Base-by-base conservation (phyloP, 2,888 invertebrate genomes). In the Volucella inflata region DNA sequence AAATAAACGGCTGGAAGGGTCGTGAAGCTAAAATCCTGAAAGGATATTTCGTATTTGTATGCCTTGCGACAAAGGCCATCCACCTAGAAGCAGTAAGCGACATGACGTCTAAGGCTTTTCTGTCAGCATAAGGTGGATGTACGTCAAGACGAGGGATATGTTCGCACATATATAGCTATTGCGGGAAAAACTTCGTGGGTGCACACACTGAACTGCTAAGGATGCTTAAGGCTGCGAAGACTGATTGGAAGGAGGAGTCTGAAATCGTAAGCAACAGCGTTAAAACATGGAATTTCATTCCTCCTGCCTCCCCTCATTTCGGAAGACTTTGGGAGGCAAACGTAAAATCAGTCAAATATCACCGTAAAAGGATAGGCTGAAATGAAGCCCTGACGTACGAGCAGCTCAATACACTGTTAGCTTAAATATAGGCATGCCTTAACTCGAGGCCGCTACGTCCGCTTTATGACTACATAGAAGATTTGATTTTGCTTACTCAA, bases 271-370 rank as follows among this genome's bases (percentile, higher is more conserved):
- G 14, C n/a, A 48, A 57, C 12, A 46, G 68, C 14, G 72, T 62
- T 74, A n/a, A 88, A 10, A 42, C 74, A 0, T 91, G 90, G 90
- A 83, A 89, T 51, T 91, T 90, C 55, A 89, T 55, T 62, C 78
- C 78, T 36, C 70, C 71, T 3, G 14, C 44, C 12, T 51, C 77
- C 11, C 77, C 77, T 2, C 51, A 78, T 65, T 72, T 50, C 71
- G n/a, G 71, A 14, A 72, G 71, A 53, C n/a, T n/a, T n/a, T n/a
- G n/a, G n/a, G n/a, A n/a, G n/a, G n/a, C n/a, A n/a, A n/a, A n/a
- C n/a, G n/a, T 21, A 21, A 21, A 21, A 21, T 21, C 21, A 2
- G 21, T 21, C 2, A 21, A 21, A 21, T 21, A 21, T 21, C 21
- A 2, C 2, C 21, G 14, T 78, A 67, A 16, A 14, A 40, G 21